Evolutionary conservation across 1,140 invertebrate genomes (phyloP).

Genomic region (Babylonia areolata): DNA sequence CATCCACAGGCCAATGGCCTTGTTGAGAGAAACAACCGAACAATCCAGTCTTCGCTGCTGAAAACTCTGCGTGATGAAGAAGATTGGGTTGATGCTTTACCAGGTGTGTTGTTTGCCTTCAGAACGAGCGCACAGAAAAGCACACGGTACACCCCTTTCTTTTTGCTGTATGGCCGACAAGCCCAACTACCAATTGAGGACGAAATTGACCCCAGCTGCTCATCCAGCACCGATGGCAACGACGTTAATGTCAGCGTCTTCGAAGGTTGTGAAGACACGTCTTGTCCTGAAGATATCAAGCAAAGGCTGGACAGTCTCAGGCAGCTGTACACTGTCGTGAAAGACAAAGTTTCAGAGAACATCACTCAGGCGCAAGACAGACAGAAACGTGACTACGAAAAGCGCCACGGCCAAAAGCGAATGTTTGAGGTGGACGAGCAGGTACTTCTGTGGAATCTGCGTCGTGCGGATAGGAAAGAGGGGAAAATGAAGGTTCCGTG

Average conservation of each 20-base stretch:
- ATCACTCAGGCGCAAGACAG: slow-evolving; percentile 14
- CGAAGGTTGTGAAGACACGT: not conserved
- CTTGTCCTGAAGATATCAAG: slow-evolving; percentile 4
- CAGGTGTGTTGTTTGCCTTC: slow-evolving; percentile 29
- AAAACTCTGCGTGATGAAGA: slow-evolving; percentile 13
- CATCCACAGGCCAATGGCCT: slow-evolving; percentile 26
- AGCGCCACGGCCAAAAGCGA: not conserved
- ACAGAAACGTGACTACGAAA: not conserved
- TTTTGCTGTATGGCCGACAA: slow-evolving; percentile 22
- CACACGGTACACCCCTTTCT: slow-evolving; percentile 15
- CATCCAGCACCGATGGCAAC: slow-evolving; percentile 9
- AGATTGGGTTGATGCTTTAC: slow-evolving; percentile 6
- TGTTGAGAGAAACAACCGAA: not conserved
- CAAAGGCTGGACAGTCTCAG: not conserved
- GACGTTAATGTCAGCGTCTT: slow-evolving; percentile 20
- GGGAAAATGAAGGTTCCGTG: slow-evolving; percentile 22
- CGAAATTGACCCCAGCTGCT: slow-evolving; percentile 19
- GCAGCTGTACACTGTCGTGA: slow-evolving; percentile 17
- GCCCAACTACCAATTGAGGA: slow-evolving; percentile 26
- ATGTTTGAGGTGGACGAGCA: slow-evolving; percentile 1
- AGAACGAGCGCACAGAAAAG: slow-evolving; percentile 15
- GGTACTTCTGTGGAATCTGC: slow-evolving; percentile 27
- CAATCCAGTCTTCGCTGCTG: not conserved
- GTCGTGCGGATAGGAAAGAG: slow-evolving; percentile 20
- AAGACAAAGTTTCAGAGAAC: slow-evolving; percentile 12